Evolutionary conservation across 1,140 invertebrate genomes (phyloP).

Genomic region (Centruroides vittatus): DNA sequence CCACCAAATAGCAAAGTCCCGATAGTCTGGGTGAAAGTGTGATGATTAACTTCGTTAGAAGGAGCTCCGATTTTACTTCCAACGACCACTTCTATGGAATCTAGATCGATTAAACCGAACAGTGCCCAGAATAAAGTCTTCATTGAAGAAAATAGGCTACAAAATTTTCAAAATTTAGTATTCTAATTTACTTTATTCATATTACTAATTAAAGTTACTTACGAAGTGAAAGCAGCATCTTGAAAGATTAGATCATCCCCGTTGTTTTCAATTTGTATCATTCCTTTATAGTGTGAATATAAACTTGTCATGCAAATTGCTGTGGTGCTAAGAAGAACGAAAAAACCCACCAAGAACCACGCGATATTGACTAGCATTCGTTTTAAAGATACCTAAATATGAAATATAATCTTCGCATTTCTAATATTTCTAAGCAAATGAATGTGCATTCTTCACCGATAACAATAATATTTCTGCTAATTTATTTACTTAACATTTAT

Average conservation of each 20-base stretch:
- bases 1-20: slow-evolving; percentile 23
- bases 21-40: slow-evolving; percentile 39
- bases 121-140: slow-evolving; percentile 31
- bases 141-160: slow-evolving; percentile 26
- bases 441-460: too few species aligned
- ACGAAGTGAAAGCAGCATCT: not conserved
- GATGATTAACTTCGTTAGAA: slow-evolving; percentile 20
- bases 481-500: too few species aligned
- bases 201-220: not conserved
- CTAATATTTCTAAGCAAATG: too few species aligned
- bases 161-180: not conserved
- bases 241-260: not conserved
- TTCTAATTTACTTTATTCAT: not conserved
- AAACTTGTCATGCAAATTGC: too few species aligned
- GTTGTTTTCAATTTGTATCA: not conserved
- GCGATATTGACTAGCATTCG: not conserved
- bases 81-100: slow-evolving; percentile 2
- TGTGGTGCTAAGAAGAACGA: not conserved
- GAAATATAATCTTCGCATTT: too few species aligned
- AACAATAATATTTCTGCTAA: too few species aligned
- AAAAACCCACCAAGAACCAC: not conserved
- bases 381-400: slow-evolving; percentile 4
- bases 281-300: too few species aligned
- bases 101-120: not conserved
- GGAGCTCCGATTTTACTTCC: not conserved